phyloP scores from a whole-genome alignment of 2,113 vertebrate genomes.

The Maylandia zebra region DNA sequence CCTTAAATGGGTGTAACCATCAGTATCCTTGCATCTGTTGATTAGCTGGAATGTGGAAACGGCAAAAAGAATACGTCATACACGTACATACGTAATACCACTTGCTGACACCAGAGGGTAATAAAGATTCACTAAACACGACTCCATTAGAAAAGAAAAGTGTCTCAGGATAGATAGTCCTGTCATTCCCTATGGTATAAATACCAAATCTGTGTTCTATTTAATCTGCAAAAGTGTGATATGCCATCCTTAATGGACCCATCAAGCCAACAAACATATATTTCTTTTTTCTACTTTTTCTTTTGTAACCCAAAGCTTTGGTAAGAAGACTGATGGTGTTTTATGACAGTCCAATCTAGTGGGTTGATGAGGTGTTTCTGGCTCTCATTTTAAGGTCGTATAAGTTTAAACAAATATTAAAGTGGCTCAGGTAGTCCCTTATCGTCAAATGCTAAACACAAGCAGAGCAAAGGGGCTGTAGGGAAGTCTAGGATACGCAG shows the following conservation, averaged over 20 bases:
- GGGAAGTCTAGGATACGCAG: neutral
- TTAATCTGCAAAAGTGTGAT: neutral
- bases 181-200: neutral
- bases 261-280: neutral
- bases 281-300: neutral
- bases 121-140: neutral
- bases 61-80: neutral
- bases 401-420: neutral
- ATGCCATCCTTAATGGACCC: neutral
- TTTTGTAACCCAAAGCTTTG: neutral
- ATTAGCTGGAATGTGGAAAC: neutral
- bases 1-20: neutral
- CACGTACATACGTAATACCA: neutral
- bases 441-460: slow-evolving; percentile 2
- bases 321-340: neutral
- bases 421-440: neutral
- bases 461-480: neutral
- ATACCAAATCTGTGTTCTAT: neutral
- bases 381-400: slow-evolving; percentile 19
- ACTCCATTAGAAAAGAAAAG: neutral
- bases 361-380: neutral
- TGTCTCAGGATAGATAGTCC: neutral
- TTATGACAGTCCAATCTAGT: neutral
- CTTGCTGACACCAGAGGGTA: slow-evolving; percentile 14
- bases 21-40: neutral